These are phyloP conservation scores for Macaria liturata DNA, from an alignment of 2,888 invertebrate species.

Conservation along the genomic window DNA sequence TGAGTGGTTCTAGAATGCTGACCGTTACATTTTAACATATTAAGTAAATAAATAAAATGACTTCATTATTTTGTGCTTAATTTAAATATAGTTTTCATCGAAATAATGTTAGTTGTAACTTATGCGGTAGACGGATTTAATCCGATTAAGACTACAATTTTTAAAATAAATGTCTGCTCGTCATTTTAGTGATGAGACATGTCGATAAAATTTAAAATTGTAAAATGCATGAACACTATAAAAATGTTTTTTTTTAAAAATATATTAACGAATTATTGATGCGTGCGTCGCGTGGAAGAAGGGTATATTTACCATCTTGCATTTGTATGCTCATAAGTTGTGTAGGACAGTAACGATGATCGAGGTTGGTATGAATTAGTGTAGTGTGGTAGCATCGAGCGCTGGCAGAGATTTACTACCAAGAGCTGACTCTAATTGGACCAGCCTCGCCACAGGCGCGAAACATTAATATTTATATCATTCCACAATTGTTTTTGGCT, in stretches of 20 bases:
- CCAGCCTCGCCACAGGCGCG: slow-evolving; percentile 74
- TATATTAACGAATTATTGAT: background rate
- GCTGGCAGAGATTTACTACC: slow-evolving; percentile 75
- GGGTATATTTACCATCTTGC: slow-evolving; percentile 2
- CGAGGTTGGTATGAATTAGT: slow-evolving; percentile 75
- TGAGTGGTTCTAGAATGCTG: background rate
- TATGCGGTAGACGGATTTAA: too few species aligned
- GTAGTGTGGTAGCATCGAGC: slow-evolving; percentile 69
- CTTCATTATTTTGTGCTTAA: too few species aligned
- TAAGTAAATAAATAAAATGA: background rate
- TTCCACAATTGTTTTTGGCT: slow-evolving; percentile 74
- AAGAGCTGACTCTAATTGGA: slow-evolving; percentile 76
- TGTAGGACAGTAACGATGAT: slow-evolving; percentile 64
- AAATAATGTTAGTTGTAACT: too few species aligned
- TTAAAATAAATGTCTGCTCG: too few species aligned
- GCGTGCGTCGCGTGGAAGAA: background rate
- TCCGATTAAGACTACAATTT: too few species aligned
- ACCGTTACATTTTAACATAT: background rate
- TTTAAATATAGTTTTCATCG: too few species aligned
- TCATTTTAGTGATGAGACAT: slow-evolving; percentile 4
- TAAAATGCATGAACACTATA: too few species aligned
- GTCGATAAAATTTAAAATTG: background rate
- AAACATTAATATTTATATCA: slow-evolving; percentile 76
- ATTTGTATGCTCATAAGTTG: slow-evolving; percentile 17
- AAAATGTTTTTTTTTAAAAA: too few species aligned